phyloP scores from a whole-genome alignment of 2,797 vertebrate genomes.

The Ptychadena robeensis region DNA sequence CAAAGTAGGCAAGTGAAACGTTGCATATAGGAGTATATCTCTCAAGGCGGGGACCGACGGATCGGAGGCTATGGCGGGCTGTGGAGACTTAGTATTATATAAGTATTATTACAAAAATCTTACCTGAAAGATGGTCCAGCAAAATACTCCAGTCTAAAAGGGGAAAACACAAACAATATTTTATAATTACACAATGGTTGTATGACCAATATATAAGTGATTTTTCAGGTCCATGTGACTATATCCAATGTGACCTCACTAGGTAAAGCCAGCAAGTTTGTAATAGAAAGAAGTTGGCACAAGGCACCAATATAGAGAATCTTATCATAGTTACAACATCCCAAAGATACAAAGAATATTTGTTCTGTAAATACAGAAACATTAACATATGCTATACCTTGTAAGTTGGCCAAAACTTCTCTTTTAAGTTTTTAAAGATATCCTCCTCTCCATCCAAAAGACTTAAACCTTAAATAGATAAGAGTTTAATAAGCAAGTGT shows the following conservation, averaged over 20 bases:
- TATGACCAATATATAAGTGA: background rate
- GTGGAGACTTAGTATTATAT: no score
- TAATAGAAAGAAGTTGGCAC: no score
- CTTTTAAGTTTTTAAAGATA: slow-evolving; percentile 49
- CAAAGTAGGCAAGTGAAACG: no score
- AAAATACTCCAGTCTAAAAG: slow-evolving; percentile 54
- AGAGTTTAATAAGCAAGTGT: background rate
- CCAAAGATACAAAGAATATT: background rate
- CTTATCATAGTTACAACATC: no score
- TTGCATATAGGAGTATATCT: no score
- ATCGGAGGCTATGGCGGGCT: no score
- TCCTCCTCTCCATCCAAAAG: slow-evolving; percentile 54
- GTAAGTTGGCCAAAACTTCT: slow-evolving; percentile 60
- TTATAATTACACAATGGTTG: background rate
- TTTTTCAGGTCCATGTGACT: background rate
- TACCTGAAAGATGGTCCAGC: slow-evolving; percentile 63
- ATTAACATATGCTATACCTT: slow-evolving; percentile 44
- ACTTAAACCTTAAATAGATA: slow-evolving; percentile 46
- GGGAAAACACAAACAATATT: background rate
- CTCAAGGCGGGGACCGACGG: no score
- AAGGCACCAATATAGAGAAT: no score
- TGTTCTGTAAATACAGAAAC: background rate
- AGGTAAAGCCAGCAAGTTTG: background rate
- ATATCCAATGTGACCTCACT: background rate
- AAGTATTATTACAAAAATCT: background rate